These are phyloP conservation scores for Cinara cedri DNA, from an alignment of 2,888 invertebrate genomes.

Conservation along the genomic window DNA sequence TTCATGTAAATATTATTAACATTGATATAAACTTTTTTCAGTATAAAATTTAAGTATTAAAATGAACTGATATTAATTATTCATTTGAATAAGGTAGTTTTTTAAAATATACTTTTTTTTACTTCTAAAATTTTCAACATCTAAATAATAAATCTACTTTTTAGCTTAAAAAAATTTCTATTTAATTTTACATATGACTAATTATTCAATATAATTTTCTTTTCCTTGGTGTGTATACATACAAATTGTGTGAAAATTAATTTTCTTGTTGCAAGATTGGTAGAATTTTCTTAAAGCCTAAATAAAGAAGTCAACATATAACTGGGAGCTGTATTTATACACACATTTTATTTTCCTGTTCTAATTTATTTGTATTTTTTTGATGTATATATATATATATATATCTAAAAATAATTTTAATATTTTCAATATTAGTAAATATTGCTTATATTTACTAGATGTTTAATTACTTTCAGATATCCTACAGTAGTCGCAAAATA, in stretches of 20 bases:
- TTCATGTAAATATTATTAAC: constrained; percentile 9
- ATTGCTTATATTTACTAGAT: constrained; percentile 28
- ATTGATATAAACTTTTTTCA: background rate
- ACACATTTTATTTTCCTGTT: background rate
- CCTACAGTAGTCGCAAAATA: constrained; percentile 53
- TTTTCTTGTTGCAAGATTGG: background rate
- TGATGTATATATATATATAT: background rate
- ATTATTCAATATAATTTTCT: background rate
- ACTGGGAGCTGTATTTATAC: background rate
- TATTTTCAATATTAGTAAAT: background rate
- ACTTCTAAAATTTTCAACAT: background rate
- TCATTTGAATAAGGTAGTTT: background rate
- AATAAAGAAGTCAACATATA: too few species aligned
- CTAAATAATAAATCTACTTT: background rate
- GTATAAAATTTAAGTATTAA: background rate
- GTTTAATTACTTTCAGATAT: constrained; percentile 48
- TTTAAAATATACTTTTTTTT: background rate
- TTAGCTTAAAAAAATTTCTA: background rate
- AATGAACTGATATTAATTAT: constrained; percentile 11
- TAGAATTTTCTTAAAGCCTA: background rate
- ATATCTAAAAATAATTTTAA: background rate
- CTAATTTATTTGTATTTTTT: constrained; percentile 4
- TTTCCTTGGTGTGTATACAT: background rate
- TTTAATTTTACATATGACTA: background rate
- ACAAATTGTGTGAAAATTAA: background rate